phyloP scores from a whole-genome alignment of 1,140 invertebrate species.

The Drosophila nikananu region DNA sequence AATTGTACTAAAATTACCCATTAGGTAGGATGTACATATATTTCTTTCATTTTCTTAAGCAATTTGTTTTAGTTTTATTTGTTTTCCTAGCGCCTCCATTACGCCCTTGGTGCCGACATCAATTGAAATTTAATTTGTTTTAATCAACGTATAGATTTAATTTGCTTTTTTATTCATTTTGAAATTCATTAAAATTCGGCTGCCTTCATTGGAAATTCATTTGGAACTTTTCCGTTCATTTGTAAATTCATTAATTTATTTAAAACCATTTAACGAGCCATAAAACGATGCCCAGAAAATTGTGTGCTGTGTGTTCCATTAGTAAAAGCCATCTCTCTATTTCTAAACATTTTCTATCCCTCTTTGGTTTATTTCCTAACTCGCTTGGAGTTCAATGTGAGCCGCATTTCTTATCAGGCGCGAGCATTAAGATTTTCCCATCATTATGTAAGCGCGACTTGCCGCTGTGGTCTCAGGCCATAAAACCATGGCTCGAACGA shows the following conservation, averaged over 20 bases:
- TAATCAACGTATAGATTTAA: conserved; percentile 17
- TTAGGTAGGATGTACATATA: not conserved
- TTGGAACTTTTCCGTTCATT: conserved; percentile 33
- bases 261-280: conserved; percentile 58
- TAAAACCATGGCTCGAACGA: conserved; percentile 39
- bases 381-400: conserved; percentile 28
- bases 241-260: conserved; percentile 69
- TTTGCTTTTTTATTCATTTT: conserved; percentile 21
- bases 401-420: conserved; percentile 61
- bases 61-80: conserved; percentile 12
- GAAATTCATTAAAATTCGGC: conserved; percentile 4
- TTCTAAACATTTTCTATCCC: not conserved
- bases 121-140: conserved; percentile 28
- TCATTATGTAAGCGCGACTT: conserved; percentile 63
- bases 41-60: not conserved
- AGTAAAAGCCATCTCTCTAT: conserved; percentile 8
- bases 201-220: conserved; percentile 32
- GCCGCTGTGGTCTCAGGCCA: conserved; percentile 8
- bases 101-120: conserved; percentile 3
- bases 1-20: not conserved
- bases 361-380: not conserved
- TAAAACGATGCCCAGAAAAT: conserved; percentile 61
- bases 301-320: conserved; percentile 36
- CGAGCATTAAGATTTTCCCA: conserved; percentile 68
- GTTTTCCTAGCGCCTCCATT: not conserved